Evolutionary conservation across 2,113 vertebrate genomes (phyloP).

Genomic region (Oryzias melastigma): DNA sequence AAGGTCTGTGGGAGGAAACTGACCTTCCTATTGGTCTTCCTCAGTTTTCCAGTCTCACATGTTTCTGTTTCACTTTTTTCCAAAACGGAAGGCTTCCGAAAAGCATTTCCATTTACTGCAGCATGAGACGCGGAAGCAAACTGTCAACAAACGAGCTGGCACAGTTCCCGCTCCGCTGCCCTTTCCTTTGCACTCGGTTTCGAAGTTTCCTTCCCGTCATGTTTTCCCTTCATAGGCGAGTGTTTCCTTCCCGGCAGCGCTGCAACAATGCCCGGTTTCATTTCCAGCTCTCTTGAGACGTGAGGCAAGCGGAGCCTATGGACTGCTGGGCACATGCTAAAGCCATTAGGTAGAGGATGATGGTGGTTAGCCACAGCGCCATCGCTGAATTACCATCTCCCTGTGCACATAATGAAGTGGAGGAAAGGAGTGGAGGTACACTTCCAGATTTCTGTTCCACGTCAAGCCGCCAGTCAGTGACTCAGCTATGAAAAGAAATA

Average conservation of each 20-base stretch:
- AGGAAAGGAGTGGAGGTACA: slow-evolving; percentile 6
- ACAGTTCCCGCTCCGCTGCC: slow-evolving; percentile 23
- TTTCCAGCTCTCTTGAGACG: slow-evolving; percentile 47
- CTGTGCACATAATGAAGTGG: slow-evolving; percentile 40
- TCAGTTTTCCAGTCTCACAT: slow-evolving; percentile 19
- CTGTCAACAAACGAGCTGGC: slow-evolving; percentile 11
- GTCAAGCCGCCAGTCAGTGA: too few species aligned
- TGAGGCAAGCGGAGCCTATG: slow-evolving; percentile 54
- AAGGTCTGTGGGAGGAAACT: too few species aligned
- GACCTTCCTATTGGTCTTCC: slow-evolving; percentile 1
- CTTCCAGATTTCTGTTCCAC: slow-evolving; percentile 5
- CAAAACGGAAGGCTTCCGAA: slow-evolving; percentile 43
- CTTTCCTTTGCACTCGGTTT: slow-evolving; percentile 65
- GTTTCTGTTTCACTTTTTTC: slow-evolving; percentile 1
- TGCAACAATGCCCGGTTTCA: slow-evolving; percentile 61
- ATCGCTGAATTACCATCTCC: slow-evolving; percentile 47
- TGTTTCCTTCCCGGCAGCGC: slow-evolving; percentile 42
- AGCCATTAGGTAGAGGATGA: slow-evolving; percentile 61
- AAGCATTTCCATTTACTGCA: slow-evolving; percentile 54
- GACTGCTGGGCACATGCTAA: slow-evolving; percentile 57
- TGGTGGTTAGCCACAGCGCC: slow-evolving; percentile 54
- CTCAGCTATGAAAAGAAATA: too few species aligned
- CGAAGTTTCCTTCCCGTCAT: slow-evolving; percentile 62
- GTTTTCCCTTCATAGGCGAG: slow-evolving; percentile 48
- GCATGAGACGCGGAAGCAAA: slow-evolving; percentile 46